Conservation (phyloP, 2,888 invertebrate genomes). For the Lithophane semibrunnea region DNA sequence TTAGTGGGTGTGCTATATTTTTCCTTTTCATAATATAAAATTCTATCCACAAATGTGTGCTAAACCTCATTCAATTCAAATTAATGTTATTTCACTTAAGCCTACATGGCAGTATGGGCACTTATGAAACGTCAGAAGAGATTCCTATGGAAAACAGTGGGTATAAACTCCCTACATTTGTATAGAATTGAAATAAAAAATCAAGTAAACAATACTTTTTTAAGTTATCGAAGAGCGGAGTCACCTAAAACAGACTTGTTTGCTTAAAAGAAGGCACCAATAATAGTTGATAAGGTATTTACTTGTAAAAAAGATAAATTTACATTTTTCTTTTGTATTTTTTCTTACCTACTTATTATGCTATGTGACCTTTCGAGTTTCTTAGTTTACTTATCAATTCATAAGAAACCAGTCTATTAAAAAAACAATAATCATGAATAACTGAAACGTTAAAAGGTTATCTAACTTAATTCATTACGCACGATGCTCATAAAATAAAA, state of each 20-base stretch:
- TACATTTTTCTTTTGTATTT: not conserved
- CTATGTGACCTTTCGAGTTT: not conserved
- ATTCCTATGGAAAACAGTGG: too few relatives aligned
- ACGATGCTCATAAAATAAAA: slow-evolving; percentile 12
- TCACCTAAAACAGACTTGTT: too few relatives aligned
- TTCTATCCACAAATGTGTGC: not conserved
- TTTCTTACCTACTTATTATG: not conserved
- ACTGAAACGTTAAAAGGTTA: not conserved
- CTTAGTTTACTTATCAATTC: not conserved
- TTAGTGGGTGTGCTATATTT: too few relatives aligned
- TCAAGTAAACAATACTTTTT: too few relatives aligned
- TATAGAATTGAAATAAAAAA: too few relatives aligned
- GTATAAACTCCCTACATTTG: too few relatives aligned
- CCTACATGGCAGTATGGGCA: not conserved
- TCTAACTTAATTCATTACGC: not conserved
- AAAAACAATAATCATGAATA: not conserved
- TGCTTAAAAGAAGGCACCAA: too few relatives aligned
- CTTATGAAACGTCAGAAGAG: not conserved
- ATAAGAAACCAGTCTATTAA: not conserved
- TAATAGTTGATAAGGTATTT: too few relatives aligned
- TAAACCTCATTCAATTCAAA: not conserved
- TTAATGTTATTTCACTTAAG: not conserved
- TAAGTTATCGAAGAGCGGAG: too few relatives aligned
- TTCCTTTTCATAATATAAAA: not conserved
- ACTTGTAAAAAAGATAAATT: not conserved